A percentile compares a stretch with the other conserved stretches of the same genome.
Evolutionary conservation across 2,113 vertebrate species (phyloP).

Genomic region (Boulengeromyrus knoepffleri): DNA sequence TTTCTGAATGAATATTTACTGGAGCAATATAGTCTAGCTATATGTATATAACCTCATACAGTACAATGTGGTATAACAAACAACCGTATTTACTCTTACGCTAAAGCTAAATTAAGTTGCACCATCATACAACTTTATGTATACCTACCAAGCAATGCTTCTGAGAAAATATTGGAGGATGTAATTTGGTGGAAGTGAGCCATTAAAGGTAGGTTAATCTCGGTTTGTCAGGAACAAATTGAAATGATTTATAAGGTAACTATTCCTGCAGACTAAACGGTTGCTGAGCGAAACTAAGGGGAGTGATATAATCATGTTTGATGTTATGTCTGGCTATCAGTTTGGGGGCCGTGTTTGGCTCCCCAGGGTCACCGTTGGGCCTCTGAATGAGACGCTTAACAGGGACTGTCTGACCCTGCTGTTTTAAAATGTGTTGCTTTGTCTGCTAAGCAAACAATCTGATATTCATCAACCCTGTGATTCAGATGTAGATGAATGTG

Average conservation of each 20-base stretch:
- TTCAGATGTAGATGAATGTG: constrained; percentile 63
- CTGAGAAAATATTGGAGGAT: not conserved
- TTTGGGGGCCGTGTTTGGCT: not conserved
- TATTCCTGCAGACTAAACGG: not conserved
- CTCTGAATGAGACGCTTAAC: not conserved
- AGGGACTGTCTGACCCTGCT: not conserved
- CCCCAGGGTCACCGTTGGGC: not conserved
- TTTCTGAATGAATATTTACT: not conserved
- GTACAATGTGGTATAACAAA: not conserved
- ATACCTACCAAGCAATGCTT: not conserved
- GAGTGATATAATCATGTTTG: not conserved
- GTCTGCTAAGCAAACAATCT: not conserved
- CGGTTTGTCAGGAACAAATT: not conserved
- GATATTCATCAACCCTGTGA: not conserved
- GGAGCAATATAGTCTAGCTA: not conserved
- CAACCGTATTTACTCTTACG: not conserved
- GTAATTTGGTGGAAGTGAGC: not conserved
- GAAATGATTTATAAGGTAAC: not conserved
- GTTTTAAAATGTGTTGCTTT: not conserved
- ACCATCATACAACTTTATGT: not conserved
- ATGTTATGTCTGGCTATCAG: not conserved
- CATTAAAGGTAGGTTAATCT: not conserved
- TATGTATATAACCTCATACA: not conserved
- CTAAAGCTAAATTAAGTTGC: not conserved
- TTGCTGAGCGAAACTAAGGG: not conserved